Conservation (phyloP, 2,113 vertebrate genomes). For the Jacana jacana region DNA sequence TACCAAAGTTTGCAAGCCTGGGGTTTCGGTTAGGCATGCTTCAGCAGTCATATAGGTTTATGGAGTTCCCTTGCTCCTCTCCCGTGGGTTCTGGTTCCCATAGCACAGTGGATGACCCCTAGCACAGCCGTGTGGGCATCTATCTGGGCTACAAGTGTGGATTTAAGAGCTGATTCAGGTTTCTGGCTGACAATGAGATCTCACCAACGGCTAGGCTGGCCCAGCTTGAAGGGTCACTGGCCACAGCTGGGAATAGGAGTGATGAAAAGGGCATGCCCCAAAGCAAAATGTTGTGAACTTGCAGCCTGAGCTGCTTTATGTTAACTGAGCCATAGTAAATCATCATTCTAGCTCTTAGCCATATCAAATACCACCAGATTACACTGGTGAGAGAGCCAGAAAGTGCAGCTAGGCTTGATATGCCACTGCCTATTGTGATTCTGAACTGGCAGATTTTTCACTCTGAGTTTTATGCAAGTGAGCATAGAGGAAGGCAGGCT, state of each 20-base stretch:
- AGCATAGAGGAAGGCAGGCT: background rate
- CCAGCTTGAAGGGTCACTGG: background rate
- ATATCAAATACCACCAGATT: background rate
- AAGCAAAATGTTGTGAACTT: background rate
- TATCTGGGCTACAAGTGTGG: fast-evolving
- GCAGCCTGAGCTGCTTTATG: background rate
- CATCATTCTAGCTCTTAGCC: background rate
- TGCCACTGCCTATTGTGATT: background rate
- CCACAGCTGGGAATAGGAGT: background rate
- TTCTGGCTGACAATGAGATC: background rate
- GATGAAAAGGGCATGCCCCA: background rate
- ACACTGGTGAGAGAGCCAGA: background rate
- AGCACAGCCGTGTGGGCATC: background rate
- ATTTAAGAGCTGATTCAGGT: background rate
- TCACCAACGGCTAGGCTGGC: background rate
- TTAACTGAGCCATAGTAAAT: background rate
- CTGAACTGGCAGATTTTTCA: background rate
- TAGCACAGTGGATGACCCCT: background rate
- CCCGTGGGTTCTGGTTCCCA: fast-evolving
- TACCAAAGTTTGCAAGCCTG: background rate
- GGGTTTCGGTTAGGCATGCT: background rate
- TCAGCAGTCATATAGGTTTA: background rate
- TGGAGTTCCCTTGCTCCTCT: background rate
- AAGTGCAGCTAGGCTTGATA: background rate
- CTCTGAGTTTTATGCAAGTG: background rate